These are phyloP conservation scores for Leucoraja erinaceus DNA, from an alignment of 2,113 vertebrate species.

Conservation along the genomic window DNA sequence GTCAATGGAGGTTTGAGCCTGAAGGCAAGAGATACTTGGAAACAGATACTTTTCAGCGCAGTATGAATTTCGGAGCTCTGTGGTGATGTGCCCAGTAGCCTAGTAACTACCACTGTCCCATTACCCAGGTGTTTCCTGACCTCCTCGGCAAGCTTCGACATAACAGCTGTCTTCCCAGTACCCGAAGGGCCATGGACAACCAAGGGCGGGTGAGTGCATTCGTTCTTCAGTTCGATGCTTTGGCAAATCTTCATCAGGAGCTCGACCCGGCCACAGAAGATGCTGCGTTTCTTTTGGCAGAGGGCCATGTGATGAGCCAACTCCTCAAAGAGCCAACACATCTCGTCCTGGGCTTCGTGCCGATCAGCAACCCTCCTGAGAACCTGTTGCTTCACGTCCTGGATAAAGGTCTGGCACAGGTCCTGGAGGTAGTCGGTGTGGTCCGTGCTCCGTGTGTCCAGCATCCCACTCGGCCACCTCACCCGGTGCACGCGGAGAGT, in stretches of 20 bases:
- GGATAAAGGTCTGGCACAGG: conserved; percentile 62
- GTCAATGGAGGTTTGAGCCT: conserved; percentile 52
- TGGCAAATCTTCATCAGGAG: conserved; percentile 58
- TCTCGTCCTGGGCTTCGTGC: not conserved
- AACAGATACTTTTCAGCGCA: conserved; percentile 58
- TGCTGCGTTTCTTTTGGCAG: conserved; percentile 43
- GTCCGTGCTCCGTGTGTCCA: conserved; percentile 51
- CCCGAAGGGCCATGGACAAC: conserved; percentile 59
- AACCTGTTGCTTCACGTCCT: conserved; percentile 58
- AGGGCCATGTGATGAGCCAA: conserved; percentile 51
- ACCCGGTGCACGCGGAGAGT: conserved; percentile 54
- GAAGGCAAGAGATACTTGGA: conserved; percentile 61
- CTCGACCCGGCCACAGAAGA: conserved; percentile 56
- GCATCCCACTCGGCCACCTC: conserved; percentile 52
- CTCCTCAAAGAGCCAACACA: conserved; percentile 52
- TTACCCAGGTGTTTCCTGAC: conserved; percentile 47
- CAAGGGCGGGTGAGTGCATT: conserved; percentile 48
- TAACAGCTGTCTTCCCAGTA: conserved; percentile 64
- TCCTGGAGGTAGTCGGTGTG: conserved; percentile 60
- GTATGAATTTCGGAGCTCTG: conserved; percentile 48
- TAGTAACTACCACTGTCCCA: conserved; percentile 47
- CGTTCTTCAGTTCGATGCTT: conserved; percentile 48
- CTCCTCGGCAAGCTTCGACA: conserved; percentile 58
- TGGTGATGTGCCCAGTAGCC: conserved; percentile 57
- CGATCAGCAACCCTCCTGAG: conserved; percentile 40